Base-by-base conservation (phyloP, 2,888 invertebrate genomes). In the Heliconius ismenius region DNA sequence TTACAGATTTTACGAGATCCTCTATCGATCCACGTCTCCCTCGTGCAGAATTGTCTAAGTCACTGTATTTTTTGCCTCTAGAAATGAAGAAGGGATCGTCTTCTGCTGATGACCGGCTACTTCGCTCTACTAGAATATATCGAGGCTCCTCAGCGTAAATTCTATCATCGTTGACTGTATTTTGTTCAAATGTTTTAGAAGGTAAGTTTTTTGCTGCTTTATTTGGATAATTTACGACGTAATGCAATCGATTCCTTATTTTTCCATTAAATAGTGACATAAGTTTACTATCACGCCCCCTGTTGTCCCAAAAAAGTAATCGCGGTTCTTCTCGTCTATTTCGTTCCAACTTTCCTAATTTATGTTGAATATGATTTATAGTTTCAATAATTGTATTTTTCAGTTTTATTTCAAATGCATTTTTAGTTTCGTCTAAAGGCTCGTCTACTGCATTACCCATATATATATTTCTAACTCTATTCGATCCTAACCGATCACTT, bases 81-180 rank as follows among this genome's bases (percentile, higher is more conserved):
- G 92, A 88, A 80, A 94, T 92, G 76, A 84, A 90, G 78, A 85
- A 93, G 2, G 93, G 94, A 78, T 93, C 94, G 11, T 90, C 89
- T 84, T 93, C 92, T 1, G 78, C 86, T 0, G 93, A 92, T 24
- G 92, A 91, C 69, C 93, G 90, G 77, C 93, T 89, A 78, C 89
- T 91, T 81, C 92, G 91, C 75, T 92, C 92, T 4, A 95, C 90
- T 76, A 95, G 80, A 81, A 95, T 90, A 86, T 92, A 95, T 78
- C 89, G 90, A 0, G 95, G 95, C 84, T 95, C 93, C 32, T 95
- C 95, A 1, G 92, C 95, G 80, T 87, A 95, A 60, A 95, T 89
- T 81, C 88, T 89, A 64, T 90, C 92, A 76, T 93, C 90, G 11
- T 86, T 85, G 0, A 93, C 76, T 18, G 91, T 91, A 49, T 87